Evolutionary conservation across 2,888 invertebrate genomes (phyloP), one percentile per base, ranked within the genome.

Genomic region (Noctua pronuba): DNA sequence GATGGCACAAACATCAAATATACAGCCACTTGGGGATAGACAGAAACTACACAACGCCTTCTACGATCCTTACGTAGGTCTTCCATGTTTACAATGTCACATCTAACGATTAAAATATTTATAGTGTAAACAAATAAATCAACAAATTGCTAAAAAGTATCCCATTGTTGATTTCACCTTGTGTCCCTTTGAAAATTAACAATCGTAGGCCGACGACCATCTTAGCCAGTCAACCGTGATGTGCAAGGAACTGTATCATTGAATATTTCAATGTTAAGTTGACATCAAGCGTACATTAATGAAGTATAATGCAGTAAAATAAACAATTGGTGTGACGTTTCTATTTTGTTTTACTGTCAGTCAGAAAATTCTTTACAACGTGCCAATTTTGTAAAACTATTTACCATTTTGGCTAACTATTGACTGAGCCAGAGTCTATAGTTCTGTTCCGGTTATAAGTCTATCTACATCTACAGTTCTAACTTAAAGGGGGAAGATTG

Each of bases 231-330:
- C 60, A 58, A 75, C 46, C 82, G 70, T 82, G 70, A 67, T 70
- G 82, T 75, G 82, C 82, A 82, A 24, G 70, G 41, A 67, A 82
- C 76, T 82, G 76, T 75, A 35, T 71, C 82, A 82, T 46, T 82
- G 41, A 62, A 62, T 66, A 67, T 67, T 49, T 31, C 52, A 69
- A 85, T 81, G 18, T 41, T 52, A 28, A 31, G 3, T 55, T 79
- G n/a, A 24, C 55, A 70, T 35, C 24, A n/a, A 38, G 7, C 18
- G 18, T 55, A 16, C 44, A 21, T 52, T n/a, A 44, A 44, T 52
- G 5, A 24, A 73, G 31, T 41, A 35, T 41, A 16, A 64, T 58
- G 35, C 71, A 35, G 64, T 11, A 11, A 35, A 69, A 77, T 49
- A 35, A 77, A 65, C 55, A 62, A 16, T 24, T 52, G 7, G n/a